These are phyloP conservation scores for Stenodera caucasica DNA, from an alignment of 2,888 invertebrate genomes.

Conservation along the genomic window DNA sequence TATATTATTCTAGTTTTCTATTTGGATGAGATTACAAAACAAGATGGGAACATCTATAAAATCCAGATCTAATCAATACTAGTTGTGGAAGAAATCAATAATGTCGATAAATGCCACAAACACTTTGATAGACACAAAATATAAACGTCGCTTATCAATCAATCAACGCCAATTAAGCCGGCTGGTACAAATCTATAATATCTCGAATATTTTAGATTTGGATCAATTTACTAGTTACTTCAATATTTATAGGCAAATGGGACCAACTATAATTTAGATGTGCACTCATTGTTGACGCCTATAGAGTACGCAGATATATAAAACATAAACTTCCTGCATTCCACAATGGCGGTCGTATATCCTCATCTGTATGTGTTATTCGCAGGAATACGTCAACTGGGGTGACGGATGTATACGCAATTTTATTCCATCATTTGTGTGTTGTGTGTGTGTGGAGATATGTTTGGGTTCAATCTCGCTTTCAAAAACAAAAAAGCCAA, in stretches of 20 bases:
- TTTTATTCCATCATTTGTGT: constrained; percentile 15
- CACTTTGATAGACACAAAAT: not conserved
- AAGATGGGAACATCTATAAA: not conserved
- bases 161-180: not conserved
- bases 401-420: constrained; percentile 23
- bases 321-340: constrained; percentile 33
- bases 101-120: not conserved
- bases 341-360: constrained; percentile 34
- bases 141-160: not conserved
- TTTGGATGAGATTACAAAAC: not conserved
- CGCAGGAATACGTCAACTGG: constrained; percentile 22
- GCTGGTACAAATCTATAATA: no score
- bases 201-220: no score
- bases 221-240: no score
- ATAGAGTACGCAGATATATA: constrained; percentile 17
- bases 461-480: constrained; percentile 6
- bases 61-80: not conserved
- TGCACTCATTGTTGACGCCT: constrained; percentile 22
- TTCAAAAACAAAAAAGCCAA: constrained; percentile 13
- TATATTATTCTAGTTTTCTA: constrained; percentile 28
- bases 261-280: constrained; percentile 27
- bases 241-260: no score
- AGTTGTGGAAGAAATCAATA: not conserved
- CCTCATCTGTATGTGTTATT: constrained; percentile 30
- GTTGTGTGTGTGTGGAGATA: not conserved